Evolutionary conservation across 2,113 vertebrate species (phyloP).

Genomic region (Ascaphus truei): DNA sequence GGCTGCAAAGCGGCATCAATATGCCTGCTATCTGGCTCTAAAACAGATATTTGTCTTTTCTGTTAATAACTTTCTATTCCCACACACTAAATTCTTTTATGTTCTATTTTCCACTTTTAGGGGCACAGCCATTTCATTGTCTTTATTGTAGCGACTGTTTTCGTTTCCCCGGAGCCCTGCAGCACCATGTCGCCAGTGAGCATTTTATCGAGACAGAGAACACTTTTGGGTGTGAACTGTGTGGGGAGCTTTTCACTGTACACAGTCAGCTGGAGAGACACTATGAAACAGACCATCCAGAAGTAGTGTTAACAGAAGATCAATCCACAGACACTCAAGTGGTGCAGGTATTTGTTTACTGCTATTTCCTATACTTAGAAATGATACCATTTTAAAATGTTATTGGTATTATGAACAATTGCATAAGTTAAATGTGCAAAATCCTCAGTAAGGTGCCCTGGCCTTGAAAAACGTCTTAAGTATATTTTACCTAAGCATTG

Average conservation of each 20-base stretch:
- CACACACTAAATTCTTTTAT: too few species aligned
- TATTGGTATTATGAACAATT: too few species aligned
- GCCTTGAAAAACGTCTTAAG: too few species aligned
- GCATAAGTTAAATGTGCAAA: too few species aligned
- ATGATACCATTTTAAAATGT: too few species aligned
- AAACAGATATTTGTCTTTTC: background rate
- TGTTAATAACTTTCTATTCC: accelerated
- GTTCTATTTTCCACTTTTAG: conserved; percentile 15
- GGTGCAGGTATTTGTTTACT: conserved; percentile 54
- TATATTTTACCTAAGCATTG: too few species aligned
- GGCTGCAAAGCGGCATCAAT: too few species aligned
- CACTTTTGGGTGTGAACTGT: conserved; percentile 66
- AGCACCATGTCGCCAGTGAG: conserved; percentile 62
- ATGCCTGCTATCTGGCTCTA: background rate
- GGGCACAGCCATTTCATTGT: conserved; percentile 51
- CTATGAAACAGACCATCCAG: conserved; percentile 65
- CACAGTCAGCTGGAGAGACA: conserved; percentile 70
- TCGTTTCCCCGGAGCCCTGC: conserved; percentile 62
- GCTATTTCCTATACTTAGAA: too few species aligned
- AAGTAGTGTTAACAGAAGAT: conserved; percentile 44
- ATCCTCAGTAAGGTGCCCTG: too few species aligned
- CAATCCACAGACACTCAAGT: conserved; percentile 52
- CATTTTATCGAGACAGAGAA: conserved; percentile 56
- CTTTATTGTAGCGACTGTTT: conserved; percentile 58
- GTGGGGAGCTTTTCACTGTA: conserved; percentile 62